Evolutionary conservation across 2,888 invertebrate species (phyloP).

Genomic region (Reticulitermes lucifugus): DNA sequence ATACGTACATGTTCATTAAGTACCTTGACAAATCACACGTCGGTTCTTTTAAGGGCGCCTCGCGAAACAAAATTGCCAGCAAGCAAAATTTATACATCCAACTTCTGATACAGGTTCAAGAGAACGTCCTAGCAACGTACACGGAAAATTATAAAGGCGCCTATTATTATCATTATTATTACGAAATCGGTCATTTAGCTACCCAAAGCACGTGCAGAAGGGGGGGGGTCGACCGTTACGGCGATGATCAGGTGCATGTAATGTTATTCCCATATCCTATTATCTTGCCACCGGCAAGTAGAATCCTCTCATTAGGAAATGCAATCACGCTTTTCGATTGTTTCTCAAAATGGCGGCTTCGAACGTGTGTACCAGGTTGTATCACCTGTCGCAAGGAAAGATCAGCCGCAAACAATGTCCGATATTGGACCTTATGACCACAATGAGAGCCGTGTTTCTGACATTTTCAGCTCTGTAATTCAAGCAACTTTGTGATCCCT

Average conservation of each 20-base stretch:
- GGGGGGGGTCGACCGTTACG: slow-evolving; percentile 36
- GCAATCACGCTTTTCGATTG: slow-evolving; percentile 50
- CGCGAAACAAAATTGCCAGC: too few species aligned
- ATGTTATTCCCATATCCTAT: slow-evolving; percentile 43
- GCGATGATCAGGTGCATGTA: slow-evolving; percentile 48
- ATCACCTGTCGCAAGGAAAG: slow-evolving; percentile 26
- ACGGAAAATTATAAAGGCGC: not conserved
- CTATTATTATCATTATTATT: not conserved
- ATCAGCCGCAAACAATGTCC: not conserved
- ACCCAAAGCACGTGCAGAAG: slow-evolving; percentile 30
- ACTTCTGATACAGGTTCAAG: not conserved
- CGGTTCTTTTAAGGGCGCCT: too few species aligned
- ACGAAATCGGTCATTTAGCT: slow-evolving; percentile 22
- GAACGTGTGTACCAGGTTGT: slow-evolving; percentile 28
- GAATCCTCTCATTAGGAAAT: slow-evolving; percentile 42
- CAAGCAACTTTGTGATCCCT: too few species aligned
- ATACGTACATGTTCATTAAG: too few species aligned
- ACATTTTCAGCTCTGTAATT: too few species aligned
- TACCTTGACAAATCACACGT: too few species aligned
- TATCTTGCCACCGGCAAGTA: slow-evolving; percentile 26
- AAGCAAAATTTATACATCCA: too few species aligned
- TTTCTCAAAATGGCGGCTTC: slow-evolving; percentile 47
- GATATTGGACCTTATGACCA: not conserved
- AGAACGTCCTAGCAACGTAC: not conserved
- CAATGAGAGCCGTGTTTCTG: too few species aligned